Evolutionary conservation across 2,113 vertebrate genomes (phyloP).

Genomic region (Tauraco erythrolophus): DNA sequence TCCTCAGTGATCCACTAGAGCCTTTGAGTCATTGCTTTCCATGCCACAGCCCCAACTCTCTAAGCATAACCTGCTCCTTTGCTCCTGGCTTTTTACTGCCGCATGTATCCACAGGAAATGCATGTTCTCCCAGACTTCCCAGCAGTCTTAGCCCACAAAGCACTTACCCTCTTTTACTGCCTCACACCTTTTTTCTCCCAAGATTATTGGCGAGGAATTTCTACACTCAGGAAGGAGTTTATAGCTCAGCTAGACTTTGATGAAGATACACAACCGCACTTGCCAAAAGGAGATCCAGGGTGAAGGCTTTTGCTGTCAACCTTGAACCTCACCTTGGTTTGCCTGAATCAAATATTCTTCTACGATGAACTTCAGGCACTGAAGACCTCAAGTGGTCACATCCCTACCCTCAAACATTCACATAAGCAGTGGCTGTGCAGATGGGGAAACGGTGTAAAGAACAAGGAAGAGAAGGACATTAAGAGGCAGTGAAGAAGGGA

Average conservation of each 20-base stretch:
- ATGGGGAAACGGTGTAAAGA: background rate
- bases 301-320: background rate
- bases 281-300: background rate
- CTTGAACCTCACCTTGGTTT: background rate
- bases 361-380: background rate
- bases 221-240: background rate
- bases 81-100: background rate
- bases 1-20: background rate
- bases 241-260: background rate
- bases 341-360: background rate
- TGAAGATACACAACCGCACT: background rate
- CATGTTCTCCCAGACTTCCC: background rate
- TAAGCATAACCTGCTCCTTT: background rate
- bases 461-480: background rate
- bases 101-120: background rate
- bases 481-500: background rate
- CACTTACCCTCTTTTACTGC: background rate
- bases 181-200: background rate
- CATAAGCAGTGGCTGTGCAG: background rate
- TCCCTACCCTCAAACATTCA: background rate
- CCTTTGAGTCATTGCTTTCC: background rate
- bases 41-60: background rate
- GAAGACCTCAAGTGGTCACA: background rate
- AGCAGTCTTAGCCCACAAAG: background rate
- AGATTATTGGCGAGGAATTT: background rate